Evolutionary conservation across 2,888 invertebrate species (phyloP), one percentile per base, ranked within the genome.

Genomic region (Leptura quadrifasciata): DNA sequence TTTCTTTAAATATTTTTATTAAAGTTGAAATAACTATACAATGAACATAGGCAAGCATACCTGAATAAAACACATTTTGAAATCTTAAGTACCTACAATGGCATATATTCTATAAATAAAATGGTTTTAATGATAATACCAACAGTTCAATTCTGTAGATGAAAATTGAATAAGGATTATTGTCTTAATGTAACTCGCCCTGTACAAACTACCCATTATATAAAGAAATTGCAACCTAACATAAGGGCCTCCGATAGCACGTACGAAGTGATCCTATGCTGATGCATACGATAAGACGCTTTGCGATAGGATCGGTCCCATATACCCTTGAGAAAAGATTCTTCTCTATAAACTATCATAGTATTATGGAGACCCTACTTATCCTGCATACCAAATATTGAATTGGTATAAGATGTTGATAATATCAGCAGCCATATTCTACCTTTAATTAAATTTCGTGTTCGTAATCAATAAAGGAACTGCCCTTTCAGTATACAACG

Each of bases 261-360:
- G 69, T n/a, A 58, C 21, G 61, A 27, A 71, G 52, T 57, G 57
- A 71, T 61, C 31, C 60, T 61, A 71, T 71, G 71, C 60, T 61
- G 61, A 71, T 71, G 61, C 71, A 61, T 61, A 71, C 39, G 71
- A 71, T 71, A 71, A 71, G 71, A 27, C 61, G 27, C 27, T 71
- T 61, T 71, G 47, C 47, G 60, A 71, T 71, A 52, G 71, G 61
- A 71, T 61, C 52, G 27, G 52, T 35, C 18, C 57, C 55, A 3
- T 57, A 68, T 68, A 35, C 55, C 68, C 54, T 15, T 31, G 39
- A 57, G 65, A 39, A 58, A 60, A 69, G 69, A 58, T 69, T 58
- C 69, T 60, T 69, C 35, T 69, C 69, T 35, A 69, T 60, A 69
- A 63, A 69, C 69, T 69, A 65, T 65, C 65, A 54, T 35, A 58